Evolutionary conservation across 1,140 invertebrate genomes (phyloP).

Genomic region (Aporrectodea caliginosa): DNA sequence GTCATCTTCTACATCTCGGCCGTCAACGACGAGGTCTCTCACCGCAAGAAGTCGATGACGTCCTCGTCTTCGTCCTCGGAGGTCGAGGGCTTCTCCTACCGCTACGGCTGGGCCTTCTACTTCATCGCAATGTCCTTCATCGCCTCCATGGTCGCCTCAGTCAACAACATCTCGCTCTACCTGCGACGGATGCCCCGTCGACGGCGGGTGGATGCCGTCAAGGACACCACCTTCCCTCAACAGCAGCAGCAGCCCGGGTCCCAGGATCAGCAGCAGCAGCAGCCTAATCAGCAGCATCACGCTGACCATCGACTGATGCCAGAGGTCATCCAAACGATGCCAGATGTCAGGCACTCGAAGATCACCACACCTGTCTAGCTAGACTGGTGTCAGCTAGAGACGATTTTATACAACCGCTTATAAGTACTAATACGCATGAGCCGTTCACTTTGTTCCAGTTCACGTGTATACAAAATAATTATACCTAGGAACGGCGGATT

Average conservation of each 20-base stretch:
- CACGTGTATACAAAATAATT: too few species aligned
- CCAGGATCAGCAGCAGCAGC: not conserved
- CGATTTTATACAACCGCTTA: too few species aligned
- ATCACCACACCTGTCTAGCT: not conserved
- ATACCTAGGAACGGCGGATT: too few species aligned
- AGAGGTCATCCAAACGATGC: not conserved
- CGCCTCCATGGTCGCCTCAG: slow-evolving; percentile 40
- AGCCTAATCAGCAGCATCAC: not conserved
- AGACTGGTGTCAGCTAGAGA: too few species aligned
- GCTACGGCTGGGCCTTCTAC: slow-evolving; percentile 48
- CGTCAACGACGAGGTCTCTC: slow-evolving; percentile 48
- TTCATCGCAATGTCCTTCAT: slow-evolving; percentile 43
- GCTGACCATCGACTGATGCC: not conserved
- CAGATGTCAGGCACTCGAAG: not conserved
- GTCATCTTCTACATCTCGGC: slow-evolving; percentile 50
- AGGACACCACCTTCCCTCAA: not conserved
- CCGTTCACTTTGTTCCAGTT: too few species aligned
- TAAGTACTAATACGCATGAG: too few species aligned
- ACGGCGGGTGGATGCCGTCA: not conserved
- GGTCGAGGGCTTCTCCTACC: slow-evolving; percentile 39
- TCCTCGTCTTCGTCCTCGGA: slow-evolving; percentile 31
- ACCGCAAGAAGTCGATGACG: slow-evolving; percentile 35
- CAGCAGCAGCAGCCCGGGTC: not conserved
- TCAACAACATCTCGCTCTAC: slow-evolving; percentile 42
- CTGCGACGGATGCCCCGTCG: slow-evolving; percentile 19